Percentiles rank a stretch among this genome's conserved stretches.
These are phyloP conservation scores for Microctonus brassicae DNA, from an alignment of 2,888 invertebrate genomes.

Conservation along the genomic window DNA sequence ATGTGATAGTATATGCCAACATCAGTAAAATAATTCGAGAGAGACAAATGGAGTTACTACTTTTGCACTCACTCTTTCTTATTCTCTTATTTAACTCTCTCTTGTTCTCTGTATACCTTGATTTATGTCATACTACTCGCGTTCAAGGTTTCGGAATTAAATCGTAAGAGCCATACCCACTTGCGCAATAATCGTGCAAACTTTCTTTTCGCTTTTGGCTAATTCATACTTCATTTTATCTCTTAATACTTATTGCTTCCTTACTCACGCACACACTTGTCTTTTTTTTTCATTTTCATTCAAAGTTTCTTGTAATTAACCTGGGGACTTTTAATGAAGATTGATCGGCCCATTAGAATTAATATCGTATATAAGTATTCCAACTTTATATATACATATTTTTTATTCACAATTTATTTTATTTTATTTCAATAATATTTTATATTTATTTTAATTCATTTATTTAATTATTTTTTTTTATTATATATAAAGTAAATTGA, in stretches of 20 bases:
- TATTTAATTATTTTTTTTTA: neutral
- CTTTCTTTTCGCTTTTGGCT: conserved; percentile 27
- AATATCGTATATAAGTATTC: neutral
- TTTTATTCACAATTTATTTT: no score
- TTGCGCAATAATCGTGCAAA: conserved; percentile 30
- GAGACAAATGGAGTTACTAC: conserved; percentile 5
- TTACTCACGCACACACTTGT: neutral
- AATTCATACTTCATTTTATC: neutral
- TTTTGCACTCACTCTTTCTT: conserved; percentile 1
- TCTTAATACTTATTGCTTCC: no score
- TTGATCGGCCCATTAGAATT: conserved; percentile 58
- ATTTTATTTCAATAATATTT: neutral
- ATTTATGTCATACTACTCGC: conserved; percentile 52
- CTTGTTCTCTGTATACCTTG: conserved; percentile 37
- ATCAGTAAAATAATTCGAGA: conserved; percentile 10
- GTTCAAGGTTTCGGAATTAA: conserved; percentile 60
- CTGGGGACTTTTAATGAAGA: conserved; percentile 60
- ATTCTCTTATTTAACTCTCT: neutral
- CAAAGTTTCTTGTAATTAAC: conserved; percentile 57
- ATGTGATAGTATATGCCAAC: conserved; percentile 37
- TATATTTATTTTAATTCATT: neutral
- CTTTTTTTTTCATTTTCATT: neutral
- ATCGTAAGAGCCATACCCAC: conserved; percentile 32
- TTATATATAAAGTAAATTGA: no score
- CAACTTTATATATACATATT: no score